Base-by-base conservation (phyloP, 2,888 invertebrate species). In the Fragum whitleyi region DNA sequence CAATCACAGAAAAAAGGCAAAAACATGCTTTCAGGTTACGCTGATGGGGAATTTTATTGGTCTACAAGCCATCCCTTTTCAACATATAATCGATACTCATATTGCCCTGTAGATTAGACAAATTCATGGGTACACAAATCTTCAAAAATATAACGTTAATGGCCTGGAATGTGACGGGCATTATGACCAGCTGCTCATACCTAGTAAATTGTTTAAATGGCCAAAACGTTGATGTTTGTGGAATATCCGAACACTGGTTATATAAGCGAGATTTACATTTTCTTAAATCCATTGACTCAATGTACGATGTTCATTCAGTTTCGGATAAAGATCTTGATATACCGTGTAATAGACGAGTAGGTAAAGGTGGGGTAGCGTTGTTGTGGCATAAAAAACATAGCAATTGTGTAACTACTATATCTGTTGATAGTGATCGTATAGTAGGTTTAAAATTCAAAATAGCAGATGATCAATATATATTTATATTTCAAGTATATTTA, bases 401-500 rank as follows among this genome's bases (percentile, higher is more conserved):
- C 14, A 23, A n/a, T 23, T 57, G 6, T 14, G 57, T 57, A 5
- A 57, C 57, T n/a, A 11, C 57, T 5, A 9, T 57, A 3, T 57
- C 57, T 14, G 23, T 57, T 7, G 57, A 57, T 57, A 57, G 26
- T 57, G 57, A 57, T 26, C 57, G 57, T 14, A 57, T 57, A 23
- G 57, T 23, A 57, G 57, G 57, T 5, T 19, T 57, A 57, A n/a
- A 23, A 9, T 26, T 57, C 23, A 2, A 57, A 57, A 26, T 57
- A 7, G 11, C 57, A 23, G n/a, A 26, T 7, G 26, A 23, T 26
- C 6, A 57, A 3, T 57, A 26, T 57, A 23, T 57, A 7, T 57
- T 7, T 26, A 19, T 57, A 7, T 57, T 57, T 26, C 57, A 57
- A 57, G 57, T 57, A 14, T 57, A 57, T 57, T n/a, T 57, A 57